Percentiles rank a stretch among this genome's conserved stretches.
Evolutionary conservation across 2,888 invertebrate genomes (phyloP).

Genomic region (Conus canariensis): DNA sequence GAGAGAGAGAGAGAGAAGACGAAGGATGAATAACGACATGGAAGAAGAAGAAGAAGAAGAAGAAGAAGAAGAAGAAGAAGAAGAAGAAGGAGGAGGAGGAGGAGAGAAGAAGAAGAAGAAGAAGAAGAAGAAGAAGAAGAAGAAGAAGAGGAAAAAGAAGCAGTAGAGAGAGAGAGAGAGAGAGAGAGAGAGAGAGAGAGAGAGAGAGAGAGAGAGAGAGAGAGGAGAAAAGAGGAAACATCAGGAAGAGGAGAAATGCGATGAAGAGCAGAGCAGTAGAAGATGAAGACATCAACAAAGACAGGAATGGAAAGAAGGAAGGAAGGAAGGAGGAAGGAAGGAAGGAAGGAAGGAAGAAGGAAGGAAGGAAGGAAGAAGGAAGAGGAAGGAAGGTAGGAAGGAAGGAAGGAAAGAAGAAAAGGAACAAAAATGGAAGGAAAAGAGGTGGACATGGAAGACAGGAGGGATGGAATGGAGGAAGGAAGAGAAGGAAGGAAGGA

Average conservation of each 20-base stretch:
- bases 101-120: neutral
- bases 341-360: no score
- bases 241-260: no score
- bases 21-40: neutral
- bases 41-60: neutral
- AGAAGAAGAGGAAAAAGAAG: constrained; percentile 11
- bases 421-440: no score
- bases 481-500: no score
- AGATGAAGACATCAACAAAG: neutral
- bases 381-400: no score
- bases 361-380: no score
- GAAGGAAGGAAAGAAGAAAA: no score
- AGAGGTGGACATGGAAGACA: no score
- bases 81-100: rapidly evolving
- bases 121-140: neutral
- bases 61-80: no score
- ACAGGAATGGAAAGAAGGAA: neutral
- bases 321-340: no score
- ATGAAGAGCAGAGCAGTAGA: neutral
- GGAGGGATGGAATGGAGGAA: no score
- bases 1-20: neutral
- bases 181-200: constrained; percentile 32
- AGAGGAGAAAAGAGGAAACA: constrained; percentile 5
- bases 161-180: constrained; percentile 36
- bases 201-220: constrained; percentile 36